These are phyloP conservation scores for Diloba caeruleocephala DNA, from an alignment of 2,888 invertebrate genomes.

Conservation along the genomic window DNA sequence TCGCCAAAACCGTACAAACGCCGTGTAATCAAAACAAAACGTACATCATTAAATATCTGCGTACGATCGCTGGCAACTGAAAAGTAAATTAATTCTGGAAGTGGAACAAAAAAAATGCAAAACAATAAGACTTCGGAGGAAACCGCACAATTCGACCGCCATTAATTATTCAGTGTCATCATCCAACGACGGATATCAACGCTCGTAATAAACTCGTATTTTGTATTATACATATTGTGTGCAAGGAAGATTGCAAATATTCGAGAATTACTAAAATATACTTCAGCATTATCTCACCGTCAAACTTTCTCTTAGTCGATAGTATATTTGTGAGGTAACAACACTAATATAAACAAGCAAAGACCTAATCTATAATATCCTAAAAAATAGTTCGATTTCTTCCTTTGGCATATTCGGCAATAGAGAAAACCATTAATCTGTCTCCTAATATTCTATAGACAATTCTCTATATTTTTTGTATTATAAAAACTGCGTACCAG, in stretches of 20 bases:
- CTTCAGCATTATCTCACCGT: background rate
- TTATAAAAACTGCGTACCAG: conserved; percentile 23
- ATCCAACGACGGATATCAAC: conserved; percentile 60
- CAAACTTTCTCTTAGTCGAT: conserved; percentile 1
- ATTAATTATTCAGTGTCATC: conserved; percentile 81
- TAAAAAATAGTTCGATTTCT: too few relatives aligned
- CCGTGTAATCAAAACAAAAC: conserved; percentile 56
- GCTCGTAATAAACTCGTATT: conserved; percentile 55
- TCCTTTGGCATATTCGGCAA: conserved; percentile 13
- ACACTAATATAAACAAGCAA: background rate
- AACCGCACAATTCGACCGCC: conserved; percentile 64
- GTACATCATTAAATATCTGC: conserved; percentile 78
- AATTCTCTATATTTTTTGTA: conserved; percentile 19
- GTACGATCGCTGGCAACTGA: conserved; percentile 74
- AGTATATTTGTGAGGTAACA: background rate
- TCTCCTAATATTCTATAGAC: background rate
- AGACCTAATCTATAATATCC: background rate
- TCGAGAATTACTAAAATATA: conserved; percentile 6
- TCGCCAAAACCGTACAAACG: conserved; percentile 51
- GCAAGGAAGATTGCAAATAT: conserved; percentile 17
- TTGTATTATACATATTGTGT: conserved; percentile 36
- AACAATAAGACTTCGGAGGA: conserved; percentile 60
- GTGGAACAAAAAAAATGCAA: conserved; percentile 73
- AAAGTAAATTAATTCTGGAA: conserved; percentile 80
- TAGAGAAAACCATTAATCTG: conserved; percentile 9